Conservation (phyloP, 2,797 vertebrate species). For the Mallotus villosus region DNA sequence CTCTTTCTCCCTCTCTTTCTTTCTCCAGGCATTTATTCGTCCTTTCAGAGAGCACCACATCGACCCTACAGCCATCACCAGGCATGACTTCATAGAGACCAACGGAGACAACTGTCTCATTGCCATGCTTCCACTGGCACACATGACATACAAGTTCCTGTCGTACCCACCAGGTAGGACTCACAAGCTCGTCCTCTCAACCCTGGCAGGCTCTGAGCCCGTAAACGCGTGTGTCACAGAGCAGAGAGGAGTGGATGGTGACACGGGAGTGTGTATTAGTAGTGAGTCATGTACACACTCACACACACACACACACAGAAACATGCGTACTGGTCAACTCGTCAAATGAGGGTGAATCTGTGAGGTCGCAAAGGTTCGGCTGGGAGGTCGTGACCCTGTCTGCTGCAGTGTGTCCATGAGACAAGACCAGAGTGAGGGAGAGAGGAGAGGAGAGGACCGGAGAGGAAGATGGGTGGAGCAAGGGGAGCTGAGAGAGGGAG, state of each 20-base stretch:
- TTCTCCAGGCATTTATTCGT: slow-evolving; percentile 91
- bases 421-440: too few species aligned
- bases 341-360: too few species aligned
- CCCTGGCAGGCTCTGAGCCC: background rate
- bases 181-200: background rate
- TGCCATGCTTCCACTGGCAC: slow-evolving; percentile 85
- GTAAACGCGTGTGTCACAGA: background rate
- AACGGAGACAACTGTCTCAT: slow-evolving; percentile 99
- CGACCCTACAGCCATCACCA: slow-evolving; percentile 96
- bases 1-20: background rate
- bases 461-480: slow-evolving; percentile 12
- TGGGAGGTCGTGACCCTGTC: background rate
- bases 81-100: slow-evolving; percentile 98
- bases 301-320: background rate
- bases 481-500: slow-evolving; percentile 18
- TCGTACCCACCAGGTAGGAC: background rate
- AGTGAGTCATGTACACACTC: too few species aligned
- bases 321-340: too few species aligned
- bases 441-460: too few species aligned
- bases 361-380: too few species aligned
- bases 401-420: background rate
- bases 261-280: too few species aligned
- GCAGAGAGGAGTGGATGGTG: background rate
- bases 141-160: slow-evolving; percentile 92
- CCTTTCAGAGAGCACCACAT: slow-evolving; percentile 98